A percentile compares a stretch with the other conserved stretches of the same genome.
Conservation (phyloP, 2,113 vertebrate species). For the Rhinoptilus africanus region DNA sequence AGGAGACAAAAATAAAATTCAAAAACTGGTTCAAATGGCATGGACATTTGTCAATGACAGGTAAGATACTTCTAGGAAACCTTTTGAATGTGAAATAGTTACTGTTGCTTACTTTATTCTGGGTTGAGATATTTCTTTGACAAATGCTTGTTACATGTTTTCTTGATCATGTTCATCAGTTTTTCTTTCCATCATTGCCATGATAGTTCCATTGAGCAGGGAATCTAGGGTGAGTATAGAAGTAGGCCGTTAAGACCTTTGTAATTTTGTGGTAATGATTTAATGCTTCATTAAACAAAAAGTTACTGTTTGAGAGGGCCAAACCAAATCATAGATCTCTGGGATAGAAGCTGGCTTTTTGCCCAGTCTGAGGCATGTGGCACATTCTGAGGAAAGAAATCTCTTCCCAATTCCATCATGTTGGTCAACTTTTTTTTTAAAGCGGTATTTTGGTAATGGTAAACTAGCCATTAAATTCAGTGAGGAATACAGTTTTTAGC, state of each 20-base stretch:
- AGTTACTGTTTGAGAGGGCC: neutral
- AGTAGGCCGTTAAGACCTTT: neutral
- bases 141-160: neutral
- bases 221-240: neutral
- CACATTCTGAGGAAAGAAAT: neutral
- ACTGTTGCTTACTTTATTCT: neutral
- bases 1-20: conserved; percentile 99
- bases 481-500: neutral
- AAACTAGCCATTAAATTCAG: neutral
- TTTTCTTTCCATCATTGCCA: neutral
- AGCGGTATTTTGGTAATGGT: neutral
- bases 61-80: conserved; percentile 56
- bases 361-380: neutral
- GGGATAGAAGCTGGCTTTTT: neutral
- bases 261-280: neutral
- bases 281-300: neutral
- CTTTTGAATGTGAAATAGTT: neutral
- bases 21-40: conserved; percentile 97
- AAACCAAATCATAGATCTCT: neutral
- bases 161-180: neutral
- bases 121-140: neutral
- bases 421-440: neutral
- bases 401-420: neutral
- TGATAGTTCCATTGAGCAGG: neutral
- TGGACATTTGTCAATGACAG: conserved; percentile 99